These are phyloP conservation scores for Candoia aspera DNA, from an alignment of 2,113 vertebrate species.

Conservation along the genomic window DNA sequence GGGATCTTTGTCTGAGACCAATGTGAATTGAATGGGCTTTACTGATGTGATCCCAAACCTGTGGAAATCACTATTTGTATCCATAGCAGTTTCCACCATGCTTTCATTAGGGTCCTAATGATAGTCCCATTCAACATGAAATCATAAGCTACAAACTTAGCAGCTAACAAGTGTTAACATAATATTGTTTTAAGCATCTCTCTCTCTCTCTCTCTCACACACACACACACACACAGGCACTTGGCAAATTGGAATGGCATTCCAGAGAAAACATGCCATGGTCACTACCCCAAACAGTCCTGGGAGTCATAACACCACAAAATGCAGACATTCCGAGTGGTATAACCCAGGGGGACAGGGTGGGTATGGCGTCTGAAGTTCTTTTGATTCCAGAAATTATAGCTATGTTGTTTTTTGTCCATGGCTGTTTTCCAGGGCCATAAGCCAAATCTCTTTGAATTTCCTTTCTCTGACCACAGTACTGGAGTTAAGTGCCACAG, in stretches of 20 bases:
- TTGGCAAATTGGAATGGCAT: neutral
- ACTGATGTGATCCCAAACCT: neutral
- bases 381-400: constrained; percentile 62
- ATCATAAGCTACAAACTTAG: neutral
- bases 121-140: neutral
- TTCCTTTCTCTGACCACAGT: constrained; percentile 54
- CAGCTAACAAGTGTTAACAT: neutral
- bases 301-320: constrained; percentile 25
- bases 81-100: neutral
- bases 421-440: constrained; percentile 50
- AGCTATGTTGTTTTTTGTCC: constrained; percentile 49
- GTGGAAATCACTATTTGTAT: neutral
- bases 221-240: neutral
- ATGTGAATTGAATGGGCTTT: neutral
- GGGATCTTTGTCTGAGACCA: neutral
- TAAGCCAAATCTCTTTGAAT: constrained; percentile 57
- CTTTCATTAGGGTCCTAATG: neutral
- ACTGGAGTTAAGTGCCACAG: constrained; percentile 65
- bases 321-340: constrained; percentile 42
- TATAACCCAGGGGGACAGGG: constrained; percentile 30
- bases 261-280: neutral
- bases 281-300: constrained; percentile 17
- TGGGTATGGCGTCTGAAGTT: constrained; percentile 43
- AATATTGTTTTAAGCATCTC: constrained; percentile 19
- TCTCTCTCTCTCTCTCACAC: neutral